Base-by-base conservation (phyloP, 1,140 invertebrate genomes). In the Drosophila gunungcola region DNA sequence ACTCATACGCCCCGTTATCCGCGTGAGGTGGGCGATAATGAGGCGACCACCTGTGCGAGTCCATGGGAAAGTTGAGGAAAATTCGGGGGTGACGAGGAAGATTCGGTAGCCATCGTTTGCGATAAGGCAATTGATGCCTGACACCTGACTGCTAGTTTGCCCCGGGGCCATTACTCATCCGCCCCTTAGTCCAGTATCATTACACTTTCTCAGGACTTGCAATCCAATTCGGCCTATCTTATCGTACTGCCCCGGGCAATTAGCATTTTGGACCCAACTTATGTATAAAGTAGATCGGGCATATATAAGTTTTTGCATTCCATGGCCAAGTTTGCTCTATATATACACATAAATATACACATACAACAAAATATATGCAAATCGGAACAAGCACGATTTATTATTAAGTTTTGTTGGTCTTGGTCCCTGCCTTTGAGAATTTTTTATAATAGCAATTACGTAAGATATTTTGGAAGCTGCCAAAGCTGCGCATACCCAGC, bases 381-480 rank as follows among this genome's bases (percentile, higher is more conserved):
- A 76, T 68, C 42, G 42, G 34, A 48, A 57, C 38, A 43, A 70
- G n/a, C 41, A 52, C 61, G 45, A 81, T 73, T 64, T 67, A 76
- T 67, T 72, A 67, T 70, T 49, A 63, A 68, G 29, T 56, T 65
- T 60, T 63, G 36, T 51, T 27, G 12, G 25, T 13, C 41, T 43
- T 32, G 29, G 34, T 39, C 21, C 41, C 43, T 56, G 36, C 49
- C 34, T 41, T 64, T 41, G 32, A 36, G 32, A 65, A 62, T 21
- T 51, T 64, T 55, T 80, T 45, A 69, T 64, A 64, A 78, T 81
- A 81, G 60, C 9, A 68, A 86, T 84, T 84, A 81, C 81, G 81
- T 86, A 85, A 84, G 58, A 62, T 41, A 39, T 36, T 27, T 69
- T 80, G 60, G 54, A 76, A 78, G 46, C 67, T 58, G 53, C 49